Base-by-base conservation (phyloP, 2,113 vertebrate genomes). In the Megaceryle torquata region DNA sequence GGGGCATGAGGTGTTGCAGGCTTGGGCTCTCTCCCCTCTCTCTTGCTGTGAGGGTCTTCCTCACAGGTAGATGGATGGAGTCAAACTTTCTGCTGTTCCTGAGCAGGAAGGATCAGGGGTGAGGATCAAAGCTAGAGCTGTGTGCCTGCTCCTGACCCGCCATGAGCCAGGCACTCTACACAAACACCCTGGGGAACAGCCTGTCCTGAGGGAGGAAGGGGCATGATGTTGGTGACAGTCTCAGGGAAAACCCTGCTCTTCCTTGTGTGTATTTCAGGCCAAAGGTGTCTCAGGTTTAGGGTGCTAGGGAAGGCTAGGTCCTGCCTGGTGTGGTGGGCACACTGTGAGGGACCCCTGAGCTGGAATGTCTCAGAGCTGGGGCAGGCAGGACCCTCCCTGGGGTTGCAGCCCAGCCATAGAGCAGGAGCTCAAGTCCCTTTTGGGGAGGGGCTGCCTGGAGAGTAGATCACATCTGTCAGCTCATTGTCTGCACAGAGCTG, bases 391-490 rank as follows among this genome's bases (percentile, higher is more conserved):
- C 50, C 33, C 10, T 61, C 28, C 7, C 0, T 22, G 39, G 35
- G 57, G 46, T 41, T 56, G n/a, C 3, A 29, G 65, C 51, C 35
- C 10, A 8, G 70, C 54, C 21, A 3, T 21, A 20, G 54, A 64
- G 78, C 70, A 31, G 54, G n/a, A 10, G 72, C 54, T 28, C 4
- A 2, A 25, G 59, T 48, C 41, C n/a, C 11, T n/a, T 29, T n/a
- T 2, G 0, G 25, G 61, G 43, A 50, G 28, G 81, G 39, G 64
- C 71, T 15, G 64, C 77, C 63, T 3, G 0, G 5, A 74, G 88
- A 95, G 86, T 74, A 5, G 5, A 2, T 71, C 82, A 68, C 95
- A 90, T 93, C 86, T 95, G 94, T 94, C 95, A 88, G 89, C 83
- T 90, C 95, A 93, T 78, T 96, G 95, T 96, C 92, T 86, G 89